Evolutionary conservation across 1,140 invertebrate species (phyloP), one percentile per base, ranked within the genome.

Genomic region (Magallana gigas): DNA sequence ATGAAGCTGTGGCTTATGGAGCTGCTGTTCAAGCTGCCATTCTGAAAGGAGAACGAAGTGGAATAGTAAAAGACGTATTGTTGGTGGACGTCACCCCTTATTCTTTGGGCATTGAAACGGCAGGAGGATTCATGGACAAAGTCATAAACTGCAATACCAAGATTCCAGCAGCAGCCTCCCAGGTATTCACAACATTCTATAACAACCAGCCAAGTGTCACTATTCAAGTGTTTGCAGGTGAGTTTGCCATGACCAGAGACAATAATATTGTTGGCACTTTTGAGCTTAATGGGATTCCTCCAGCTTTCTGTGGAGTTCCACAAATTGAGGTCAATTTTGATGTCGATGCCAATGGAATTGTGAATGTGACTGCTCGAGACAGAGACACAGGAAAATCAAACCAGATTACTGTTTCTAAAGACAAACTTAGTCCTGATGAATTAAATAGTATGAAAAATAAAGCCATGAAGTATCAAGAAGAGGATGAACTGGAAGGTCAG

Each of bases 311-410:
- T 85, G 98, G 98, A 87, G 97, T 99, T 8, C 98, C 98, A 1
- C 98, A 99, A 95, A 97, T 99, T 91, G 98, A 99, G 95, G 99
- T 99, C 12, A 99, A 99, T 14, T 99, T 99, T 95, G 99, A 99
- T 93, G 99, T 99, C 94, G 99, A 99, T 96, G 99, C 99, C 68
- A 99, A 99, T 95, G 99, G 99, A 86, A 99, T 99, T 94, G 99
- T 99, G 11, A 98, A 99, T 94, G 99, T 99, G 1, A 99, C 98
- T n/a, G 99, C 99, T 2, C 96, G 98, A 90, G 99, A 99, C 93
- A 99, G 99, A 95, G 99, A 98, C 91, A 99, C 99, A 90, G 99
- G 99, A 91, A 99, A 99, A 64, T 64, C 60, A 1, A 64, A 8
- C 14, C 98, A 93, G 60, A 95, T 95, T 58, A 94, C 92, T 7